A percentile compares a stretch with the other conserved stretches of the same genome.
phyloP scores from a whole-genome alignment of 1,140 invertebrate species.

The Scylla paramamosain region DNA sequence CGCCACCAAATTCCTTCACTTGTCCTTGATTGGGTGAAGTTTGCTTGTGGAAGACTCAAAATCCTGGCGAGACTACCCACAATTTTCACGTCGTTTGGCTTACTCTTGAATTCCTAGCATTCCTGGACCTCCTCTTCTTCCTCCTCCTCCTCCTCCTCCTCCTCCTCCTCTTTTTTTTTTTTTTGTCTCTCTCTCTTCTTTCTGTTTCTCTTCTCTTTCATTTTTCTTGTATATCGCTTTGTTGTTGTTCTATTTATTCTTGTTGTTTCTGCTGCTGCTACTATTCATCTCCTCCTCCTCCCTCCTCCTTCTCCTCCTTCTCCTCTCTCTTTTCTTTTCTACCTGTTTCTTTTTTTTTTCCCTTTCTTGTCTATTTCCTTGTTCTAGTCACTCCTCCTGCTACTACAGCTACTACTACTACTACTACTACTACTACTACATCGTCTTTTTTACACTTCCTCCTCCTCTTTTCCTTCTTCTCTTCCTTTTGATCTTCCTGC shows the following conservation, averaged over 20 bases:
- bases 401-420: too few species aligned
- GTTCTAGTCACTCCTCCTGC: background rate
- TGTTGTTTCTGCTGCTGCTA: background rate
- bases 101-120: background rate
- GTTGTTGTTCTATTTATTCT: background rate
- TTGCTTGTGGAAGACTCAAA: background rate
- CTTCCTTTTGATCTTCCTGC: too few species aligned
- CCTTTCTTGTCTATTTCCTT: background rate
- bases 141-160: background rate
- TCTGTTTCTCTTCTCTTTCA: background rate
- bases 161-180: background rate
- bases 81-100: background rate
- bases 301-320: too few species aligned
- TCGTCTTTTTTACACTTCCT: too few species aligned
- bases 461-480: too few species aligned
- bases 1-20: background rate
- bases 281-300: too few species aligned
- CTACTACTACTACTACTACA: too few species aligned
- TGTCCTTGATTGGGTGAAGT: constrained; percentile 11
- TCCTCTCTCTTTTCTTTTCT: background rate
- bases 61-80: background rate
- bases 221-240: background rate
- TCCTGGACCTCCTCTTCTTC: background rate
- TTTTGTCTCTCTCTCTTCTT: background rate
- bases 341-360: background rate